These are phyloP conservation scores for Nomada fabriciana DNA, from an alignment of 2,888 invertebrate species.

Conservation along the genomic window DNA sequence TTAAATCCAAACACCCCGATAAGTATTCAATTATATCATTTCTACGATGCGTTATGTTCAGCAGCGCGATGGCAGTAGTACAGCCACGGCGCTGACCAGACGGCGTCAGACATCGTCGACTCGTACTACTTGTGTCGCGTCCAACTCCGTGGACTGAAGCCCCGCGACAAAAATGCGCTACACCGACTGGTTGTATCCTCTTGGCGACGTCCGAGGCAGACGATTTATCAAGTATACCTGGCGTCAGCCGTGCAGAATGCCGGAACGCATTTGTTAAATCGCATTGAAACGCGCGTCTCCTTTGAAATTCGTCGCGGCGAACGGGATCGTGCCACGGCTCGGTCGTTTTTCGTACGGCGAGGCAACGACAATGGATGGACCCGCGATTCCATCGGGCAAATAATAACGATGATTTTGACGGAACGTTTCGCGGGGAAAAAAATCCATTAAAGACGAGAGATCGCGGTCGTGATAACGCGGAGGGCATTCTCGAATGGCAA, in stretches of 20 bases:
- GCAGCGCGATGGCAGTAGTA: not conserved
- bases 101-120: conserved; percentile 4
- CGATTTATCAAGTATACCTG: conserved; percentile 6
- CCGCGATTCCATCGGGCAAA: conserved; percentile 7
- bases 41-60: not conserved
- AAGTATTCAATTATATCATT: no score
- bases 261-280: not conserved
- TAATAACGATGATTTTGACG: conserved; percentile 33
- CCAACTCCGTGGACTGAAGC: not conserved
- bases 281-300: not conserved
- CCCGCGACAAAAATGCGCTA: not conserved
- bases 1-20: no score
- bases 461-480: conserved; percentile 5
- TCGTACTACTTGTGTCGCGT: conserved; percentile 3
- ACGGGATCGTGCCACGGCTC: not conserved
- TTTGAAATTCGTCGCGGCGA: not conserved
- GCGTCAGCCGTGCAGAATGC: no score
- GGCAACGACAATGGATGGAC: conserved; percentile 13
- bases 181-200: not conserved
- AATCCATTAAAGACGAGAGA: not conserved
- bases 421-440: not conserved
- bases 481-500: conserved; percentile 18
- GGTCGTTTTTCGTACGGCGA: not conserved
- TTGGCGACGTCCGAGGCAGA: not conserved
- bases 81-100: no score